Percentiles rank a stretch among this genome's conserved stretches.
Conservation (phyloP, 2,113 vertebrate genomes). For the Dicentrarchus labrax region DNA sequence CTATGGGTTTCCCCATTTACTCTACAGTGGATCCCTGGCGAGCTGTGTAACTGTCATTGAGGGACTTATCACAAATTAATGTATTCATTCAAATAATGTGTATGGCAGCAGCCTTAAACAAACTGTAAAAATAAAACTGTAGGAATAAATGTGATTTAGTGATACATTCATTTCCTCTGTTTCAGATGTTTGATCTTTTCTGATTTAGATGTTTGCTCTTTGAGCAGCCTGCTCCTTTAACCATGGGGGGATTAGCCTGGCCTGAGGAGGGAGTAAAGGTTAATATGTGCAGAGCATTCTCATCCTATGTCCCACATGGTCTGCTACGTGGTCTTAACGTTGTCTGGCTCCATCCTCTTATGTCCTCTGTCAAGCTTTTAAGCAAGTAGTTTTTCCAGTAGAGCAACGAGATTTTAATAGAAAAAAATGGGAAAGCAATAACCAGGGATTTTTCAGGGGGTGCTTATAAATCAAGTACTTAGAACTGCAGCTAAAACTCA, state of each 20-base stretch:
- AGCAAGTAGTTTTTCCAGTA: slow-evolving; percentile 1
- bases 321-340: slow-evolving; percentile 36
- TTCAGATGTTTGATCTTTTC: slow-evolving; percentile 45
- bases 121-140: not conserved
- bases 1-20: slow-evolving; percentile 21
- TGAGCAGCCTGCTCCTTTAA: slow-evolving; percentile 51
- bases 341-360: slow-evolving; percentile 65
- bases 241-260: slow-evolving; percentile 51
- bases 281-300: slow-evolving; percentile 51
- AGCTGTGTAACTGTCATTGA: not conserved
- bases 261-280: slow-evolving; percentile 45
- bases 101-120: not conserved
- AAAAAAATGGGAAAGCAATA: not conserved
- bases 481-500: not conserved
- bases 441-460: not conserved
- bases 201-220: slow-evolving; percentile 50
- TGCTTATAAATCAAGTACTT: not conserved
- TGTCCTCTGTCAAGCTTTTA: slow-evolving; percentile 19
- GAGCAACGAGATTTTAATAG: not conserved
- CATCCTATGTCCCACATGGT: slow-evolving; percentile 48
- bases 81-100: not conserved
- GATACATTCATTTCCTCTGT: not conserved
- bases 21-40: slow-evolving; percentile 12
- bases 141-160: not conserved
- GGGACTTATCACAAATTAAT: not conserved